Evolutionary conservation across 2,113 vertebrate genomes (phyloP), one percentile per base, ranked within the genome.

Genomic region (Muscicapa adusta): DNA sequence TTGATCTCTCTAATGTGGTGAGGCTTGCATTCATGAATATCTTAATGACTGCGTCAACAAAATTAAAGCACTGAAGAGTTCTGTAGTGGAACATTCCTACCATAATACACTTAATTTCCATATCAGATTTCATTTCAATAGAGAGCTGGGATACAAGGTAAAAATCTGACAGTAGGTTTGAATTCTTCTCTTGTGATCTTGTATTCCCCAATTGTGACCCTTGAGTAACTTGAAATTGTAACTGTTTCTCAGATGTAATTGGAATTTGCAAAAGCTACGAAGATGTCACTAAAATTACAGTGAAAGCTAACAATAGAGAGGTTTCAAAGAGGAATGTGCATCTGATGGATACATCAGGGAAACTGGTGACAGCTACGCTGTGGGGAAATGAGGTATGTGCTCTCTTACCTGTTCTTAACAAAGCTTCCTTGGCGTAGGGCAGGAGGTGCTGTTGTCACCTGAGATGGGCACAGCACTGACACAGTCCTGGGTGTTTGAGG

Each of bases 181-280:
- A 57, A 42, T 78, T 63, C 82, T 94, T 91, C 61, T 85, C 43
- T 17, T 89, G 82, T 66, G 71, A 31, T 82, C 42, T 82, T 72
- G 14, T 51, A 60, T 91, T 93, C 18, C 62, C 76, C 62, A 22
- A 2, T 10, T 45, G 70, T 80, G 91, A 92, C 68, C 70, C 78
- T 74, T 65, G 70, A 75, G 68, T 75, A 76, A 79, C 70, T 92
- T 81, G 58, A 45, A 68, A 89, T 72, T 22, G 72, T 96, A n/a
- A 75, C 83, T 95, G 47, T 87, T 60, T 94, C 97, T 53, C 97
- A 99, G 99, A 99, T 96, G 98, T 99, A 84, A 99, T 99, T 63
- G 99, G 99, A 43, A 97, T 99, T 96, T 99, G 99, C 89, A 99
- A 99, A 97, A 98, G 95, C 86, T 99, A 97, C 50, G 99, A 99